Percentiles rank a stretch among this genome's conserved stretches.
phyloP scores from a whole-genome alignment of 2,888 invertebrate genomes.

The Ashinkailepas kermadecensis region DNA sequence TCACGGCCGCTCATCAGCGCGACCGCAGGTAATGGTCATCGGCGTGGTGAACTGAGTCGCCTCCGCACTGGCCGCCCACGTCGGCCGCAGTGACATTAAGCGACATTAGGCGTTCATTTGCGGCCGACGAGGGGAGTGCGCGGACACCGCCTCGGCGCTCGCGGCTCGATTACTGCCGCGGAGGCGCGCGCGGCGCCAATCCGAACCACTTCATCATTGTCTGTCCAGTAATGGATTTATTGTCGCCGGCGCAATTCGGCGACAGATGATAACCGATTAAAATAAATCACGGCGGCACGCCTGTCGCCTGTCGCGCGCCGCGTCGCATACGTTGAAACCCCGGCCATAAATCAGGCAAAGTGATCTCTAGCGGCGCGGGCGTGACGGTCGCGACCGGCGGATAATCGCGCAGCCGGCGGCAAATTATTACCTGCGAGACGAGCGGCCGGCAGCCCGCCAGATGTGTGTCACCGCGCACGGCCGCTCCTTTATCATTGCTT shows the following conservation, averaged over 20 bases:
- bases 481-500: background rate
- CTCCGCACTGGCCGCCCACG: background rate
- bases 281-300: background rate
- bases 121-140: background rate
- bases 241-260: background rate
- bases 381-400: background rate
- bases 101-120: background rate
- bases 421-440: constrained; percentile 16
- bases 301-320: constrained; percentile 5
- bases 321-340: background rate
- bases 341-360: background rate
- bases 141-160: background rate
- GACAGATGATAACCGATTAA: constrained; percentile 17
- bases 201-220: constrained; percentile 5
- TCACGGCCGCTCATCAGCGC: background rate
- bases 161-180: background rate
- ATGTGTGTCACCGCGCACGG: background rate
- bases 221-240: constrained; percentile 13
- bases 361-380: constrained; percentile 15
- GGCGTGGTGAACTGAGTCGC: background rate
- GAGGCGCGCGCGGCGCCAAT: background rate
- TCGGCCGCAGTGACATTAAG: background rate
- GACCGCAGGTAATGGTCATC: background rate
- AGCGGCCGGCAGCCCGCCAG: background rate
- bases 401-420: background rate